Percentiles rank a stretch among this genome's conserved stretches.
Evolutionary conservation across 2,797 vertebrate species (phyloP).

Genomic region (Notoglanidium macrostoma): DNA sequence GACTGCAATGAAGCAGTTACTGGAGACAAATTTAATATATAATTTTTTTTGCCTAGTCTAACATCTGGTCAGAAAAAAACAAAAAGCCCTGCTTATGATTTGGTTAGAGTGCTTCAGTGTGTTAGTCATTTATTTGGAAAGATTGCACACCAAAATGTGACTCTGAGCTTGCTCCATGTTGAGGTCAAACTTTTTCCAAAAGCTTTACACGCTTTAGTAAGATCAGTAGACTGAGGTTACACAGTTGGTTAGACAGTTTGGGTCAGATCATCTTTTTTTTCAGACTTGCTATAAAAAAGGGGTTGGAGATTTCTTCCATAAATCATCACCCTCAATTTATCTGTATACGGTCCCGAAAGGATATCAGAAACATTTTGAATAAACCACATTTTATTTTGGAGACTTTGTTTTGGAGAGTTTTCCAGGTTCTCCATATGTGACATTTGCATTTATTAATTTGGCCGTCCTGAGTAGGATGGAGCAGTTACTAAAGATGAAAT

Average conservation of each 20-base stretch:
- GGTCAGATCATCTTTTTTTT: neutral
- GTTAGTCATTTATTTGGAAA: constrained; percentile 33
- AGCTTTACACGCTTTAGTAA: neutral
- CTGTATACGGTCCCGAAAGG: neutral
- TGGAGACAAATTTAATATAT: neutral
- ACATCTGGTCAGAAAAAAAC: neutral
- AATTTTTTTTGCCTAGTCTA: neutral
- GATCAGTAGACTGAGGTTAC: neutral
- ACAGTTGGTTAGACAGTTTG: neutral
- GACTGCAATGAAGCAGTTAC: neutral
- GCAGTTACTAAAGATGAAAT: neutral
- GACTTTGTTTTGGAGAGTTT: neutral
- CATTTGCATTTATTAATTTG: neutral
- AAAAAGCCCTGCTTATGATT: neutral
- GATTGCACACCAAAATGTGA: neutral
- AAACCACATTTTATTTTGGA: neutral
- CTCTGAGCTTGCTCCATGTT: neutral
- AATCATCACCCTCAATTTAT: neutral
- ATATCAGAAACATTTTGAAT: neutral
- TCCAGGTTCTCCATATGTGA: neutral
- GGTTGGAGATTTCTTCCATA: neutral
- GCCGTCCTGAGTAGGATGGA: too few relatives aligned
- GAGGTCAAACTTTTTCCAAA: neutral
- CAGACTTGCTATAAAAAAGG: neutral
- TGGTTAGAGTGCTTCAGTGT: neutral